Percentiles rank a stretch among this genome's conserved stretches.
Conservation (phyloP, 2,888 invertebrate species). For the Malthinus seriepunctatus region DNA sequence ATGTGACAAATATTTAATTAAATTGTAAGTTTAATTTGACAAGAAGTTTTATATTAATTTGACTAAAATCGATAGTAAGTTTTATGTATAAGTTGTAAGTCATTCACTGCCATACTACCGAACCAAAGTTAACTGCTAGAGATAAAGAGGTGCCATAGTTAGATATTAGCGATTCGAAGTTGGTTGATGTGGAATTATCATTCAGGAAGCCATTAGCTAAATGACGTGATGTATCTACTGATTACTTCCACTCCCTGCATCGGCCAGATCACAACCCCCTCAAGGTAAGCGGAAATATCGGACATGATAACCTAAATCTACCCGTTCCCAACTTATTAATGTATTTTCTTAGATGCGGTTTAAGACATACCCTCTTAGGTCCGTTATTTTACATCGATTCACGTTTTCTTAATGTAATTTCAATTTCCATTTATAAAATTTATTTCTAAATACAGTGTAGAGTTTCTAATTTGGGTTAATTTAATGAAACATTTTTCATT, state of each 20-base stretch:
- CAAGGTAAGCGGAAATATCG: constrained; percentile 45
- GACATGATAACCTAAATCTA: constrained; percentile 24
- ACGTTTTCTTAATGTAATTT: constrained; percentile 3
- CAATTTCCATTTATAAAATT: neutral
- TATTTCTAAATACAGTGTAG: too few relatives aligned
- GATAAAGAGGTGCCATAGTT: constrained; percentile 36
- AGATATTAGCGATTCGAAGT: constrained; percentile 41
- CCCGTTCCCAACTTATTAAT: constrained; percentile 36
- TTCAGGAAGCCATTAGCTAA: constrained; percentile 57
- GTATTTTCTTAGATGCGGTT: constrained; percentile 26
- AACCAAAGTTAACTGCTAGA: constrained; percentile 26
- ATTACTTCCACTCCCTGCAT: constrained; percentile 51
- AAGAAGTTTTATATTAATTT: too few relatives aligned
- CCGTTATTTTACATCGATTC: constrained; percentile 2
- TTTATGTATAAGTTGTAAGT: too few relatives aligned
- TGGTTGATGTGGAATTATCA: constrained; percentile 51
- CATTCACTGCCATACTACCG: constrained; percentile 1
- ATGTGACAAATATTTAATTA: too few relatives aligned
- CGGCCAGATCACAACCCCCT: constrained; percentile 31
- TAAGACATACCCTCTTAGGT: constrained; percentile 6
- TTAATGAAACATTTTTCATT: too few relatives aligned
- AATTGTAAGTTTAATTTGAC: too few relatives aligned
- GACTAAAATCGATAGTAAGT: too few relatives aligned
- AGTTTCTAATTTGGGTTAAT: too few relatives aligned
- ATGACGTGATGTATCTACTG: constrained; percentile 56